Evolutionary conservation across 2,797 vertebrate species (phyloP).

Genomic region (Heteromormyrus szaboi): DNA sequence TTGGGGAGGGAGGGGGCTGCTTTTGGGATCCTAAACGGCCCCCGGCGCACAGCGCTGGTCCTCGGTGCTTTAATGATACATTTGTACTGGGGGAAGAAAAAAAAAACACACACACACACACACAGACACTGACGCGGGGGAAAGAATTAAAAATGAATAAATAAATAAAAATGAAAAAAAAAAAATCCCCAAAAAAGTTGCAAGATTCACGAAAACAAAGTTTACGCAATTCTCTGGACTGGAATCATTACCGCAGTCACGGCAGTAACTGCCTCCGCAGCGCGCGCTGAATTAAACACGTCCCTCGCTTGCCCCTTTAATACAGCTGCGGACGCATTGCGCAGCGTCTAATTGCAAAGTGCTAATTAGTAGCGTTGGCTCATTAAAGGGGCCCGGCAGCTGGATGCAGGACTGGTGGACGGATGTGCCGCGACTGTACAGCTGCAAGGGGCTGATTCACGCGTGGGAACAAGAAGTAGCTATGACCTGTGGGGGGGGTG

Average conservation of each 20-base stretch:
- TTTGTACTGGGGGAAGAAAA: neutral
- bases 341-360: neutral
- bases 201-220: conserved; percentile 10
- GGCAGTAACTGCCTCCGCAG: neutral
- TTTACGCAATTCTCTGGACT: neutral
- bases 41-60: neutral
- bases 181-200: neutral
- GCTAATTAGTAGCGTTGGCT: neutral
- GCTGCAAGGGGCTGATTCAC: neutral
- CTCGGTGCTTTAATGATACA: conserved; percentile 49
- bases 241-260: neutral
- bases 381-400: neutral
- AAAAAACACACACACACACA: neutral
- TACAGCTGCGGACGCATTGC: neutral
- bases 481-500: neutral
- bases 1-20: conserved; percentile 27
- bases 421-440: neutral
- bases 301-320: neutral
- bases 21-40: conserved; percentile 4
- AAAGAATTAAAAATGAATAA: conserved; percentile 6
- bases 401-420: neutral
- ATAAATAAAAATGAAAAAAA: conserved; percentile 11
- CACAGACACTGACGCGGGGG: neutral
- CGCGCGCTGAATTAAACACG: neutral
- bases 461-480: neutral